Conservation (phyloP, 2,888 invertebrate species). For the Rhyacophila evoluta region DNA sequence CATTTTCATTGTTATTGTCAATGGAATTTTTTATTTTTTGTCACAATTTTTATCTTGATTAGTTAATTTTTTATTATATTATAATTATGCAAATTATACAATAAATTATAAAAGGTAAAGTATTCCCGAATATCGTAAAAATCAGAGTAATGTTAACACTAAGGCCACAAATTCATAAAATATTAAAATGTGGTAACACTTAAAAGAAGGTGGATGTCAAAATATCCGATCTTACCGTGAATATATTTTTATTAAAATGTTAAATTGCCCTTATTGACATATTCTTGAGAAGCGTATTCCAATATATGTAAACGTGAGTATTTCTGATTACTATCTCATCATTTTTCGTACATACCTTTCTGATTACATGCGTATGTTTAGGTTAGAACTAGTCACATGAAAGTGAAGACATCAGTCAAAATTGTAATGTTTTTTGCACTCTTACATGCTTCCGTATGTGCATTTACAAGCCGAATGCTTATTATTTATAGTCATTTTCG, state of each 20-base stretch:
- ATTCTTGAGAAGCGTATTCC: not conserved
- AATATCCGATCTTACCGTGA: not conserved
- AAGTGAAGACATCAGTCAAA: conserved; percentile 7
- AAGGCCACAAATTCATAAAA: no score
- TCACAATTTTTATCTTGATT: no score
- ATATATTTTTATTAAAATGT: not conserved
- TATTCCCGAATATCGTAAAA: no score
- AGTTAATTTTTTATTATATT: no score
- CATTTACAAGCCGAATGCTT: conserved; percentile 5
- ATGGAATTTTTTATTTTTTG: no score
- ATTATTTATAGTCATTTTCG: not conserved
- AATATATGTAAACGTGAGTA: not conserved
- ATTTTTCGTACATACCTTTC: not conserved
- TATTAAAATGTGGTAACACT: conserved; percentile 1
- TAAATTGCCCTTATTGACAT: not conserved
- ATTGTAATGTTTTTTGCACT: conserved; percentile 29
- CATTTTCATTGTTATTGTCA: no score
- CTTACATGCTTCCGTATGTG: conserved; percentile 28
- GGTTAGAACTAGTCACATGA: conserved; percentile 16
- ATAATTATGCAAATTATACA: no score
- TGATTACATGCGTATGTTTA: conserved; percentile 11
- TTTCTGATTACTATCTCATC: not conserved
- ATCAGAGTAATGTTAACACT: no score
- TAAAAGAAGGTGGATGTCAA: conserved; percentile 19
- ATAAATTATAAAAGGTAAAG: no score